Base-by-base conservation (phyloP, 1,140 invertebrate species). In the Temnothorax curvispinosus region DNA sequence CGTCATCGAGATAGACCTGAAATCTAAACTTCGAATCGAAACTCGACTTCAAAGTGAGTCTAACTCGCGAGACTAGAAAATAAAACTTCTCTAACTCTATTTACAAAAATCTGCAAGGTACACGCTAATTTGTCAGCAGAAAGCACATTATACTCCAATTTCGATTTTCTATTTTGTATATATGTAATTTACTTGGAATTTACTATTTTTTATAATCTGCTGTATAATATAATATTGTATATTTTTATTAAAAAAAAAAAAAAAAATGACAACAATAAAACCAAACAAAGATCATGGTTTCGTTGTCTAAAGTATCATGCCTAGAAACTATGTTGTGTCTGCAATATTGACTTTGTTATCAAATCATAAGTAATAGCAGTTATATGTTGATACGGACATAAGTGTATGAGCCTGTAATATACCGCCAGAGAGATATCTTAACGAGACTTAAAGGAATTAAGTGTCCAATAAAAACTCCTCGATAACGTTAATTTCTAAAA, bases 371-470 rank as follows among this genome's bases (percentile, higher is more conserved):
- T 27, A 44, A 56, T 50, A 27, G 11, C 13, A 60, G 35, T 50
- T 81, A 62, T 81, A 62, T 7, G 9, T 72, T 41, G 47, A 32
- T 27, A 60, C 5, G 21, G 62, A 74, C 2, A 13, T 74, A 74
- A 60, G 41, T 82, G 54, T 74, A 41, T 60, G 2, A 80, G 77
- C n/a, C n/a, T 41, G 27, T 60, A 38, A 58, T 75, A 84, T 84
- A 74, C 41, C 11, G 13, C 7, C 8, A 38, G 41, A 35, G 44
- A 35, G 54, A 84, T 74, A 13, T 74, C 27, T 74, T 67, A 50
- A 21, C 2, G 7, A 60, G 56, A 60, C 11, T 54, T 32, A 58
- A 44, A 71, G 44, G 13, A 78, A 78, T 65, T 78, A 78, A 81
- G 11, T 67, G 35, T 71, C 50, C 4, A 18, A 56, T 41, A n/a